Base-by-base conservation (phyloP, 2,797 vertebrate genomes). In the Benthosema pterotum region DNA sequence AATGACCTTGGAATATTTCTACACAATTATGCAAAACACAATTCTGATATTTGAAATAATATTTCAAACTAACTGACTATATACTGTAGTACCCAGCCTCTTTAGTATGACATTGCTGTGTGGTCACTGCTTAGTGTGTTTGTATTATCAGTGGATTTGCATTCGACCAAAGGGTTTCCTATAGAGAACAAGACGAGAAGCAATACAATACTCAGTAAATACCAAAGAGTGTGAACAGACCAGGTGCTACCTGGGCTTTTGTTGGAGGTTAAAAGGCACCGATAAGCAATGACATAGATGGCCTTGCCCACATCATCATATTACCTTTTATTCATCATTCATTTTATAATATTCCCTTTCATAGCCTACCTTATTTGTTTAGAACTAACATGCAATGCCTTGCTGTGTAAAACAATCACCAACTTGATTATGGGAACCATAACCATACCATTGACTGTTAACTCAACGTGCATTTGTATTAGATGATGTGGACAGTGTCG, bases 1-100 rank as follows among this genome's bases (percentile, higher is more conserved):
- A 8, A 38, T 46, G 43, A 46, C 5, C 0, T 25, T 25, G 22
- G 22, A 25, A 25, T 25, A 25, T 25, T 25, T 3, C 1, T 14
- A n/a, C 12, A 6, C n/a, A 13, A 46, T 46, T 15, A 4, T 49
- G 8, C 14, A 1, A 2, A 46, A n/a, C 28, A 47, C 28, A 61
- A 65, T 67, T 57, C 32, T 95, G 79, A 95, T 95, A 95, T 94
- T 4, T 93, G 94, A 63, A 91, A 93, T 93, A 72, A 49, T 62
- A 49, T 62, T 42, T 64, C 17, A 51, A 48, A 11, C 18, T 25
- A 19, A 14, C 46, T 22, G 4, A 2, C 4, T 2, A 4, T 22
- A 22, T 4, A 2, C 4, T 2, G 2, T 22, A 25, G 3, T 25
- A 3, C 22, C 1, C 2, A 2, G 3, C 32, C 16, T 18, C 12